Evolutionary conservation across 2,797 vertebrate species (phyloP), one percentile per base, ranked within the genome.

Genomic region (Saguinus oedipus): DNA sequence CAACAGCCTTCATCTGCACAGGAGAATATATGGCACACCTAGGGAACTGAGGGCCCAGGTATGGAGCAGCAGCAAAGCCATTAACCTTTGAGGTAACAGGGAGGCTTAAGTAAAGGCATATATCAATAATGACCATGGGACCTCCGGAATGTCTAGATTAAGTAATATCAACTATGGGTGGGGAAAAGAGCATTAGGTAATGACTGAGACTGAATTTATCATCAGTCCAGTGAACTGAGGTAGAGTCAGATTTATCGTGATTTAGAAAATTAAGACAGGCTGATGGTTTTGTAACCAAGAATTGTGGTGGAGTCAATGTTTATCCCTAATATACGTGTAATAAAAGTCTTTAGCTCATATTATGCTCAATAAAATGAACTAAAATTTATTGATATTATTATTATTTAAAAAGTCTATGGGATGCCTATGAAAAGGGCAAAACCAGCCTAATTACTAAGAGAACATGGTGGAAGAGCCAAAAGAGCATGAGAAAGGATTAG

Each of bases 231-330:
- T 7, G 26, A 78, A 11, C 57, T n/a, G 39, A 86, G 30, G n/a
- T 53, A 53, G 15, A 3, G 2, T 72, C 53, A 79, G 48, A 55
- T 79, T 80, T 74, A 55, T 88, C 80, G 22, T 30, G 33, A 88
- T 48, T 84, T 57, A 92, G 72, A 64, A 83, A 95, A 94, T 94
- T 83, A 75, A 88, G 83, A 79, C 11, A 53, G 59, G 4, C 27
- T 57, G 46, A 55, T 64, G 39, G 46, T 91, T 95, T 50, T 80
- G 10, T 46, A 91, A 46, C 27, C n/a, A 88, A 93, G 53, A 72
- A 74, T 75, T 88, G 15, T 14, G 15, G 11, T 75, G 22, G 61
- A n/a, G 3, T 86, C 68, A 53, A 36, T 81, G 39, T 44, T 92
- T 88, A 68, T 74, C 11, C 19, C 44, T 53, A 70, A 4, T 24